Conservation (phyloP, 2,888 invertebrate species). For the Andrena dorsata region DNA sequence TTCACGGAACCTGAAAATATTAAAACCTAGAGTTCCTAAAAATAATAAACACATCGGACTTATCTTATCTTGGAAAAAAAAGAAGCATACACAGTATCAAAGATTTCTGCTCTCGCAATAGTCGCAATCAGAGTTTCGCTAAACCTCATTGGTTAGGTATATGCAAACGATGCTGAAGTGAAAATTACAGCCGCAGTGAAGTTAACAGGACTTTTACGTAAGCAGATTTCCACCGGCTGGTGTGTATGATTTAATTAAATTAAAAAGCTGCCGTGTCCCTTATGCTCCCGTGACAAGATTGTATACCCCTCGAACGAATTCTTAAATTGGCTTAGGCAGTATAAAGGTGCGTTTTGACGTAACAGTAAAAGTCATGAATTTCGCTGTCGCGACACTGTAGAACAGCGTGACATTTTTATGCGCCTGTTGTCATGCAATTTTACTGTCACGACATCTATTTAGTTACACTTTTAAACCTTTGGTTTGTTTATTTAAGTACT, state of each 20-base stretch:
- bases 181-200: slow-evolving; percentile 2
- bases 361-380: too few relatives aligned
- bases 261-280: slow-evolving; percentile 8
- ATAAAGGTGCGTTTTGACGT: too few relatives aligned
- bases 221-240: not conserved
- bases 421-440: too few relatives aligned
- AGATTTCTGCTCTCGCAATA: not conserved
- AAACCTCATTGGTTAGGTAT: slow-evolving; percentile 22
- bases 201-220: slow-evolving; percentile 2
- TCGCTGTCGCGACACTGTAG: too few relatives aligned
- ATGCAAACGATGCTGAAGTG: not conserved
- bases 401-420: too few relatives aligned
- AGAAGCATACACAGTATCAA: not conserved
- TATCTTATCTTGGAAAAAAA: not conserved
- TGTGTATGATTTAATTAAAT: slow-evolving; percentile 28
- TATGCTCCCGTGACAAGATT: not conserved
- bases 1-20: not conserved
- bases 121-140: not conserved
- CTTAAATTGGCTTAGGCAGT: slow-evolving; percentile 62
- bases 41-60: not conserved
- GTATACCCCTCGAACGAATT: slow-evolving; percentile 23
- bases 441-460: too few relatives aligned
- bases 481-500: too few relatives aligned
- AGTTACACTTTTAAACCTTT: too few relatives aligned
- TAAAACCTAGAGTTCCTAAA: not conserved